Evolutionary conservation across 2,113 vertebrate genomes (phyloP), one percentile per base, ranked within the genome.

Genomic region (Toxostoma redivivum): DNA sequence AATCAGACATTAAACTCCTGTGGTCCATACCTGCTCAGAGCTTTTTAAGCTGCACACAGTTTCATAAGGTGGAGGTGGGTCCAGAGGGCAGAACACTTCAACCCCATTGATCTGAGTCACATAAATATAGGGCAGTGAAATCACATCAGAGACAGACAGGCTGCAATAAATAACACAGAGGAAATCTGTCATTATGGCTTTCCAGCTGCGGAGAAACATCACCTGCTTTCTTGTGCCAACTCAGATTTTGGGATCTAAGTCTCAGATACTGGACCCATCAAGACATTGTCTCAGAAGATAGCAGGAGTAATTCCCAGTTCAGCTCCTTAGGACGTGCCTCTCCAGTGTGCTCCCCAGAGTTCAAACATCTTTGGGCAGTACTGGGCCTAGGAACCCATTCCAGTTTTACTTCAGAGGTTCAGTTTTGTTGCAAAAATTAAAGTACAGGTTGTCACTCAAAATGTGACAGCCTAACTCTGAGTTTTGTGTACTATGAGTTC

Each of bases 11-110:
- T 28, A 6, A 88, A 33, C 11, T 56, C 8, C 38, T 7, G 8
- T 1, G 11, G 16, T 35, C 23, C 37, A 16, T 98, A 99, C 98
- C 98, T 98, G 98, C 53, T 96, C 93, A 57, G 86, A 65, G 70
- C 67, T 76, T 12, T 42, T 73, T 71, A 95, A 92, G 54, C 79
- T 95, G 81, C 95, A 90, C 21, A 97, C 97, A 17, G 96, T 97
- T 97, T 99, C 98, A 0, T 99, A 99, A 3, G 98, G 98, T 44
- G 99, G 99, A 6, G 98, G 98, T 11, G 98, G 98, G 15, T 99
- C 98, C 80, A 98, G 87, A 4, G 97, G 98, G 76, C 98, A 98
- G 97, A 99, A 99, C 35, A 98, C 97, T 87, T 99, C 98, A 67
- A 98, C 94, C 1, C 97, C 98, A 97, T 98, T 99, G 78, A 99